Base-by-base conservation (phyloP, 1,140 invertebrate genomes). In the Bombus superbus region DNA sequence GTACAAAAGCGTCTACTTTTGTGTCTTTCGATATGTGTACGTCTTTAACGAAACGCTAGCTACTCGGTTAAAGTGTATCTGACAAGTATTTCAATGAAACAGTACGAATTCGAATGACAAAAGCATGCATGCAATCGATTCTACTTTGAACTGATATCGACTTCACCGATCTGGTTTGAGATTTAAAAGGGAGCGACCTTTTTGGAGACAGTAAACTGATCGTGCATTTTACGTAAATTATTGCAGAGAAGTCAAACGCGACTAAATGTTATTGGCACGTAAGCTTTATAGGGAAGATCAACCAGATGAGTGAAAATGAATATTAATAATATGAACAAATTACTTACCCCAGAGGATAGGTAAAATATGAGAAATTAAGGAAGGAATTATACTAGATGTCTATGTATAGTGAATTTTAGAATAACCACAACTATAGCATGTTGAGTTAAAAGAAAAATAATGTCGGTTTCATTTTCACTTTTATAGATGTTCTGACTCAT, bases 291-390 rank as follows among this genome's bases (percentile, higher is more conserved):
- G 3, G 22, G 11, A 10, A 74, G 9, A 35, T 28, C 28, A 42
- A 78, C 73, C 38, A 71, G 68, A 79, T 38, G 25, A 47, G 81
- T 57, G 74, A 78, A 57, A 18, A 57, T 69, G 42, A 9, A 25
- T 15, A 5, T 40, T 59, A 59, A n/a, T 9, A 8, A 15, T 47
- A 62, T n/a, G 0, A 72, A 62, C 35, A 25, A 35, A 11, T 62
- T 18, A 85, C 76, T 84, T 85, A 85, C 76, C 80, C 82, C 53
- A 47, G 13, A 32, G 18, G 15, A 80, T 18, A 35, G 25, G 42
- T 40, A 62, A 72, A 32, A 62, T 72, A 40, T 15, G 57, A 66
- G 32, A 66, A 35, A 44, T 40, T 32, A 42, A 42, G 5, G 9
- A 47, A 71, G 10, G 22, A 42, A 69, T 11, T 47, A 35, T 78